A percentile compares a stretch with the other conserved stretches of the same genome.
These are phyloP conservation scores for Xyrauchen texanus DNA, from an alignment of 2,113 vertebrate genomes.

Conservation along the genomic window DNA sequence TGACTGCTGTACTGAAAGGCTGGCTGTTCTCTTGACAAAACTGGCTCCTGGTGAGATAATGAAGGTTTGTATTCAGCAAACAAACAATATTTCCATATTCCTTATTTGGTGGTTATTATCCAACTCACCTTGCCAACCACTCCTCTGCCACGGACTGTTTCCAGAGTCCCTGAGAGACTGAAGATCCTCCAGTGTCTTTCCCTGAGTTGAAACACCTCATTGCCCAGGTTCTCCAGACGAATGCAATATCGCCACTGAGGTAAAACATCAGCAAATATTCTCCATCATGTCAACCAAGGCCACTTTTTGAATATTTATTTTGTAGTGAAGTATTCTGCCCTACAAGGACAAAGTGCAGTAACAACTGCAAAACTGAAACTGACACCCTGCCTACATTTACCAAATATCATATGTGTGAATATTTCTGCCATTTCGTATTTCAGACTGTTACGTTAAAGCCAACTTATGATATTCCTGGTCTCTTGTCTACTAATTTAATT, in stretches of 20 bases:
- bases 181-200: constrained; percentile 98
- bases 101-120: neutral
- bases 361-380: too few species aligned
- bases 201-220: constrained; percentile 92
- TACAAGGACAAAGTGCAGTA: too few species aligned
- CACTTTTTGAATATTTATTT: neutral
- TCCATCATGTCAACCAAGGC: neutral
- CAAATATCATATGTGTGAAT: too few species aligned
- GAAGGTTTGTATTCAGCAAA: neutral
- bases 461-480: too few species aligned
- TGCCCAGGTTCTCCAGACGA: constrained; percentile 93
- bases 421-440: too few species aligned
- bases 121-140: constrained; percentile 90
- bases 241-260: constrained; percentile 96
- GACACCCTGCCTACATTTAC: too few species aligned
- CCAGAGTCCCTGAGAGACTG: constrained; percentile 94
- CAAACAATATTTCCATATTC: neutral
- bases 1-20: constrained; percentile 99
- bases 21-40: constrained; percentile 95
- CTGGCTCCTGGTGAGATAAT: constrained; percentile 82
- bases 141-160: constrained; percentile 92
- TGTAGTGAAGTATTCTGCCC: too few species aligned
- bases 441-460: too few species aligned
- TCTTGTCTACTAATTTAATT: too few species aligned
- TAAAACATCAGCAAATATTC: neutral